A percentile compares a stretch with the other conserved stretches of the same genome.
phyloP scores from a whole-genome alignment of 2,797 vertebrate genomes.

The Bovichtus diacanthus region DNA sequence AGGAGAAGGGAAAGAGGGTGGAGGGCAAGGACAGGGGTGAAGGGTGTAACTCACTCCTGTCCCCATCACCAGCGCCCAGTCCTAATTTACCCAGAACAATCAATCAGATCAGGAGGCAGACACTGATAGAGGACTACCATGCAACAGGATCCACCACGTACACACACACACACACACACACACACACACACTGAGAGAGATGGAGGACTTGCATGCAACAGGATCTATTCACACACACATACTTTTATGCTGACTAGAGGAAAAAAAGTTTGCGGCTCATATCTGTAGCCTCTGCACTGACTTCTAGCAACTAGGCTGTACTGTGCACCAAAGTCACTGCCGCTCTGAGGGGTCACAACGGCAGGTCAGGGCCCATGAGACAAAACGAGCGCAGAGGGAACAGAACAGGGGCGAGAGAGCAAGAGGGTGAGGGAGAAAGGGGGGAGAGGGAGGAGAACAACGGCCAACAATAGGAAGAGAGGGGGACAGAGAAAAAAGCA shows the following conservation, averaged over 20 bases:
- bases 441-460: slow-evolving; percentile 43
- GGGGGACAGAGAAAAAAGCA: slow-evolving; percentile 22
- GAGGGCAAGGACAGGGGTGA: slow-evolving; percentile 80
- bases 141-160: slow-evolving; percentile 84
- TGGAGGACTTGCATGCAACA: slow-evolving; percentile 80
- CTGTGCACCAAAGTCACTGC: slow-evolving; percentile 78
- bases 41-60: slow-evolving; percentile 84
- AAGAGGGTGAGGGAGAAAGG: slow-evolving; percentile 60
- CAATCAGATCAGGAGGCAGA: slow-evolving; percentile 87
- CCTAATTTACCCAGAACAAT: slow-evolving; percentile 87
- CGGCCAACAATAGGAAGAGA: slow-evolving; percentile 56
- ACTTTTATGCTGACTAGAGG: slow-evolving; percentile 85
- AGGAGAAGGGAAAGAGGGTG: slow-evolving; percentile 60
- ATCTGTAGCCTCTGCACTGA: slow-evolving; percentile 80
- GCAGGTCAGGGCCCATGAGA: slow-evolving; percentile 76
- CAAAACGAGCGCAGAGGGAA: slow-evolving; percentile 62
- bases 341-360: slow-evolving; percentile 66
- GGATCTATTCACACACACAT: slow-evolving; percentile 77
- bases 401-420: slow-evolving; percentile 55
- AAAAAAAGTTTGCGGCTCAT: slow-evolving; percentile 83
- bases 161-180: slow-evolving; percentile 52
- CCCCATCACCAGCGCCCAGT: slow-evolving; percentile 79
- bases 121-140: slow-evolving; percentile 85
- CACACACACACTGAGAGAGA: slow-evolving; percentile 50
- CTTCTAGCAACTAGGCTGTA: slow-evolving; percentile 78